phyloP scores from a whole-genome alignment of 1,140 invertebrate species.

The Drosophila sproati region DNA sequence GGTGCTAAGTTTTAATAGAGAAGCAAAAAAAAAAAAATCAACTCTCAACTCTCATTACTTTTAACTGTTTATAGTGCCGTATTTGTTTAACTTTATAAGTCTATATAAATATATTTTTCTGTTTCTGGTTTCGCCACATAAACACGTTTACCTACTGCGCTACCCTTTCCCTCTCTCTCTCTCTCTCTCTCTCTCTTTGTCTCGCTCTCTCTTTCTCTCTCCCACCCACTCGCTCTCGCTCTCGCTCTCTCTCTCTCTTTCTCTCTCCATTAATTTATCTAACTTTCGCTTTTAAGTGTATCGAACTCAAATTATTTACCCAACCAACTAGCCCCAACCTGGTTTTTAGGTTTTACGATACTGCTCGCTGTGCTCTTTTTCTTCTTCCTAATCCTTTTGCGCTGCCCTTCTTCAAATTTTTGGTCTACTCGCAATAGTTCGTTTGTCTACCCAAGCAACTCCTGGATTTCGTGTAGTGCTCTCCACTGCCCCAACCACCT shows the following conservation, averaged over 20 bases:
- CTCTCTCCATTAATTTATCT: slow-evolving; percentile 4
- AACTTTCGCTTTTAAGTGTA: slow-evolving; percentile 22
- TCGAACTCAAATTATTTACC: background rate
- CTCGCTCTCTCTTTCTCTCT: slow-evolving; percentile 19
- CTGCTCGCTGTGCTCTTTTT: slow-evolving; percentile 3
- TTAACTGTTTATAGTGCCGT: slow-evolving; percentile 26
- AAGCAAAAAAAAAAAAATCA: background rate
- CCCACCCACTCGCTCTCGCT: background rate
- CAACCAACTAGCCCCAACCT: background rate
- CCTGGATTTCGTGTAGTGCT: slow-evolving; percentile 4
- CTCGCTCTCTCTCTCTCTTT: background rate
- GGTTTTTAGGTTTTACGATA: background rate
- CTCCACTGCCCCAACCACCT: background rate
- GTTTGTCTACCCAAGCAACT: slow-evolving; percentile 38
- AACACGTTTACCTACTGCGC: background rate
- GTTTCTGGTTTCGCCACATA: background rate
- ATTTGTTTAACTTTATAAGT: background rate
- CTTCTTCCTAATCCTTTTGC: background rate
- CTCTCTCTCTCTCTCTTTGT: slow-evolving; percentile 15
- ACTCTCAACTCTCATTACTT: slow-evolving; percentile 8
- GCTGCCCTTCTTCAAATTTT: background rate
- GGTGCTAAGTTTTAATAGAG: background rate
- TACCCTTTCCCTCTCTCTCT: slow-evolving; percentile 16
- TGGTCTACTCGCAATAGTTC: slow-evolving; percentile 58
- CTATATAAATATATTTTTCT: slow-evolving; percentile 1